phyloP scores from a whole-genome alignment of 1,140 invertebrate species.

The Sarcophaga peregrina region DNA sequence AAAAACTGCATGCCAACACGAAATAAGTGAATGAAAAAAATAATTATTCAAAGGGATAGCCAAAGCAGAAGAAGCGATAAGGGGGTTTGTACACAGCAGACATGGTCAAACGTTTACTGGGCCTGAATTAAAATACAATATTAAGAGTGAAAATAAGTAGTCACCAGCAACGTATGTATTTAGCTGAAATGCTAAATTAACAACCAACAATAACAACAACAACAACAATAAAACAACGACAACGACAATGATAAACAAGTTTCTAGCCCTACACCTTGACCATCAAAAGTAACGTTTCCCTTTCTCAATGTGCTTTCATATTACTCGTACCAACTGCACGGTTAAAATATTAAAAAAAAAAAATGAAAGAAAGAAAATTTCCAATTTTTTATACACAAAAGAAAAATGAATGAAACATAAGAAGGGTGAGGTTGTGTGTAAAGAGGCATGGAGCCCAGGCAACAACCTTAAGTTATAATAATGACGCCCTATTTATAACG shows the following conservation, averaged over 20 bases:
- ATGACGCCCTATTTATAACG: slow-evolving; percentile 3
- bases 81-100: too few relatives aligned
- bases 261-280: slow-evolving; percentile 1
- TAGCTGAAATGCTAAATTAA: background rate
- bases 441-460: background rate
- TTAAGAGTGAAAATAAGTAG: background rate
- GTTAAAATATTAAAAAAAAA: too few relatives aligned
- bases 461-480: background rate
- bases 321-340: background rate
- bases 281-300: background rate
- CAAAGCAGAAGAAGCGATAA: too few relatives aligned
- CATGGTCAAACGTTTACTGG: too few relatives aligned
- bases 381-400: background rate
- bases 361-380: too few relatives aligned
- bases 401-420: too few relatives aligned
- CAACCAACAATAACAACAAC: background rate
- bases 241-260: background rate
- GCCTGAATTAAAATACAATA: too few relatives aligned
- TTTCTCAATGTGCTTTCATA: background rate
- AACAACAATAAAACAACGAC: background rate
- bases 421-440: background rate
- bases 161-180: background rate
- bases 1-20: slow-evolving; percentile 13
- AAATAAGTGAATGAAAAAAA: background rate
- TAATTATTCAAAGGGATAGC: too few relatives aligned